Base-by-base conservation (phyloP, 2,797 vertebrate species). In the Lagocephalus sceleratus region DNA sequence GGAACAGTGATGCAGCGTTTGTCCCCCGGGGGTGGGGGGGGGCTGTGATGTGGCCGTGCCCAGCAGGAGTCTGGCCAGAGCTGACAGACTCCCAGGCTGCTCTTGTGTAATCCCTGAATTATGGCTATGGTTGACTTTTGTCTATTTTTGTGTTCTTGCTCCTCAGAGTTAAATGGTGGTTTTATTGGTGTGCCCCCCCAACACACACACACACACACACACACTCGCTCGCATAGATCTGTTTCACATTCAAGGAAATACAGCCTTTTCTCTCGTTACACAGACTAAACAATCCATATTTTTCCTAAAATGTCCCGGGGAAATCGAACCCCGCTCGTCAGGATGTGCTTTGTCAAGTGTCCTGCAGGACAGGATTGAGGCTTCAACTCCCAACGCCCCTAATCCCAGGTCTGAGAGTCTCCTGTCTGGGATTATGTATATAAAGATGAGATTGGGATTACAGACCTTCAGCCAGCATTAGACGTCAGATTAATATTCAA, bases 401-500 rank as follows among this genome's bases (percentile, higher is more conserved):
- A 87, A 91, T 89, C 87, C 75, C 63, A 54, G 76, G 62, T 78
- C 63, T 69, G 59, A 53, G 70, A 62, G 66, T 80, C 78, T 85
- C 71, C 64, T 71, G 74, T 29, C 59, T 61, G 57, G 80, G 87
- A 90, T 89, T 90, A 85, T 8, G 66, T 77, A 51, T 78, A 63
- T 70, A 50, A 54, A 73, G 68, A 32, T 32, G 29, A 54, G 51
- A 39, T 23, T 51, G 51, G 75, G 82, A 84, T 87, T 84, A 83
- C 65, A 73, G 66, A 42, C 57, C 25, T 22, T 54, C 50, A 81
- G 82, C 85, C 65, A 51, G 77, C 78, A 62, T 86, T 80, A 82
- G 83, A 81, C 62, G 29, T 80, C 79, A 81, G 83, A 87, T 88
- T 88, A 87, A 76, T 75, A 69, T 85, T 86, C 86, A 77, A 84